Evolutionary conservation across 2,888 invertebrate genomes (phyloP).

Genomic region (Gari tellinella): DNA sequence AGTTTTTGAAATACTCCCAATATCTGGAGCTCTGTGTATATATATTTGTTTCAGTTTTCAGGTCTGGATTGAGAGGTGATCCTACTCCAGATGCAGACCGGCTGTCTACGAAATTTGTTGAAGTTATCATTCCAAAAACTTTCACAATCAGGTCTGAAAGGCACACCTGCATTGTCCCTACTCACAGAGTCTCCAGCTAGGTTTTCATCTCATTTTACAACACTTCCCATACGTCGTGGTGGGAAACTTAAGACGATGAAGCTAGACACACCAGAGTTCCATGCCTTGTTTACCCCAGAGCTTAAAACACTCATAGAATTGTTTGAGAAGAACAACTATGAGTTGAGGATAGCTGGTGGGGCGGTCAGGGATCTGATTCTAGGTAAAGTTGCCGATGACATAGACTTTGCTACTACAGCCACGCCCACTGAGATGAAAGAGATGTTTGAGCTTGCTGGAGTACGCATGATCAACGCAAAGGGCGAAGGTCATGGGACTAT

Average conservation of each 20-base stretch:
- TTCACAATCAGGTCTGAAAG: too few species aligned
- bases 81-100: too few species aligned
- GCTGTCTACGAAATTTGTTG: too few species aligned
- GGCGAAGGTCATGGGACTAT: slow-evolving; percentile 90
- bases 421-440: slow-evolving; percentile 98
- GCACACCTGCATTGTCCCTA: too few species aligned
- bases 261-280: slow-evolving; percentile 78
- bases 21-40: too few species aligned
- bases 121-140: too few species aligned
- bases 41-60: too few species aligned
- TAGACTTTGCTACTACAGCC: slow-evolving; percentile 99
- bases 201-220: too few species aligned
- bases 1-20: too few species aligned
- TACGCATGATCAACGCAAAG: slow-evolving; percentile 95
- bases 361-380: slow-evolving; percentile 91
- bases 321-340: slow-evolving; percentile 90
- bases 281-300: slow-evolving; percentile 90
- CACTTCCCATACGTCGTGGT: background rate
- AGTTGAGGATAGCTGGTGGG: slow-evolving; percentile 97
- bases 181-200: too few species aligned
- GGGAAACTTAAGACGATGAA: slow-evolving; percentile 75
- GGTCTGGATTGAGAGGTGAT: too few species aligned
- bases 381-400: slow-evolving; percentile 87
- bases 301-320: slow-evolving; percentile 89
- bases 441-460: slow-evolving; percentile 93